phyloP scores from a whole-genome alignment of 2,888 invertebrate species.

The Acronicta alni region DNA sequence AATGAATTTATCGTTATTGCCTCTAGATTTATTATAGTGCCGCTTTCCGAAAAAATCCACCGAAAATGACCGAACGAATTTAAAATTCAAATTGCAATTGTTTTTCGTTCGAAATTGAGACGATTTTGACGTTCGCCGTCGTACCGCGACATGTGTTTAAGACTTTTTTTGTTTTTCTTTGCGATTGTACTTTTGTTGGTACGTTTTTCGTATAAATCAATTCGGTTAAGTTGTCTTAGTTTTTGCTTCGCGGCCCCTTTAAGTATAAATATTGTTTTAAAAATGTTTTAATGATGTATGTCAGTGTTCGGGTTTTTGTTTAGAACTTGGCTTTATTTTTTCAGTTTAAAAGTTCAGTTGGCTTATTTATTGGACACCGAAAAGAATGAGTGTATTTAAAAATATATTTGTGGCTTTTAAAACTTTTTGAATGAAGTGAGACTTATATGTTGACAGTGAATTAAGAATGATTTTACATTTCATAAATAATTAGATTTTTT shows the following conservation, averaged over 20 bases:
- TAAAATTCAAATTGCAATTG: slow-evolving; percentile 87
- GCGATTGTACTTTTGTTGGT: slow-evolving; percentile 59
- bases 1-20: slow-evolving; percentile 90
- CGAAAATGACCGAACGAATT: slow-evolving; percentile 85
- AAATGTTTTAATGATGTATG: slow-evolving; percentile 79
- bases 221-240: slow-evolving; percentile 70
- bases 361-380: slow-evolving; percentile 37
- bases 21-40: slow-evolving; percentile 83
- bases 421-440: neutral
- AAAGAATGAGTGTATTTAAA: slow-evolving; percentile 24
- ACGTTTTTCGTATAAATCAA: slow-evolving; percentile 74
- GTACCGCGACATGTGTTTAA: slow-evolving; percentile 77
- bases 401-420: slow-evolving; percentile 10
- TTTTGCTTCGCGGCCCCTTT: slow-evolving; percentile 72
- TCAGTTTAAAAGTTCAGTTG: slow-evolving; percentile 31
- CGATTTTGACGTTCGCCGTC: slow-evolving; percentile 85
- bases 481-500: neutral
- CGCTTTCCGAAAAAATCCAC: slow-evolving; percentile 83
- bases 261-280: slow-evolving; percentile 72
- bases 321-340: slow-evolving; percentile 48
- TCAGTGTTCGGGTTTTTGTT: slow-evolving; percentile 60
- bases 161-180: slow-evolving; percentile 52
- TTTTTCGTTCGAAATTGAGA: slow-evolving; percentile 87
- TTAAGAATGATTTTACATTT: neutral
- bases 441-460: neutral